Conservation (phyloP, 2,888 invertebrate genomes). For the Coremacera marginata region DNA sequence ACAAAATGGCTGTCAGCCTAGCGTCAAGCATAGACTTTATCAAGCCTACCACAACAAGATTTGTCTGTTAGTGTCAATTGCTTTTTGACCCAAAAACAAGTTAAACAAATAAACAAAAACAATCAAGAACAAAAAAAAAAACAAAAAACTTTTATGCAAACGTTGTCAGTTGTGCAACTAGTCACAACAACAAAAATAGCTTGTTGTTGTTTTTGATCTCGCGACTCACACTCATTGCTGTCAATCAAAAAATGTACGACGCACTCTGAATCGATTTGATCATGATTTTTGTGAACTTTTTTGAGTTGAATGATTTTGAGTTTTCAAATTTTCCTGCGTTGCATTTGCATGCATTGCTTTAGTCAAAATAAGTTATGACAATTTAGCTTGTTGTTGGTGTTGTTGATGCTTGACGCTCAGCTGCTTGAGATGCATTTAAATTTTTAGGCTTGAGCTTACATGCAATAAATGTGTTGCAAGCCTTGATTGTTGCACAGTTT, state of each 20-base stretch:
- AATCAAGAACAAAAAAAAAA: neutral
- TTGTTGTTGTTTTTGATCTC: neutral
- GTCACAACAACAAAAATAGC: neutral
- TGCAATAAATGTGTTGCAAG: slow-evolving; percentile 6
- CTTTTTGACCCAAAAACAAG: slow-evolving; percentile 23
- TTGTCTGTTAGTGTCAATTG: slow-evolving; percentile 24
- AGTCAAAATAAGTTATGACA: slow-evolving; percentile 1
- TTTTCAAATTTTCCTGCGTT: neutral
- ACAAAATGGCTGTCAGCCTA: neutral
- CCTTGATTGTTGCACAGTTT: neutral
- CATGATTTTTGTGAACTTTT: slow-evolving; percentile 48
- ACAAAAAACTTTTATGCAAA: neutral
- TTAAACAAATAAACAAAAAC: neutral
- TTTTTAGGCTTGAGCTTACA: neutral
- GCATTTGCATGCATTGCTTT: neutral
- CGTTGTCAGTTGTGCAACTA: neutral
- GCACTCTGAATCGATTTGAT: slow-evolving; percentile 24
- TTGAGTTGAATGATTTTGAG: slow-evolving; percentile 49
- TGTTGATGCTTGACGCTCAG: slow-evolving; percentile 1
- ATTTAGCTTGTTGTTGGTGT: neutral
- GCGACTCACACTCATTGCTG: neutral
- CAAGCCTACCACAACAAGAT: neutral
- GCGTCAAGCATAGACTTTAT: neutral
- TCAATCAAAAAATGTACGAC: slow-evolving; percentile 9
- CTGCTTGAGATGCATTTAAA: slow-evolving; percentile 16